Percentiles rank a stretch among this genome's conserved stretches.
These are phyloP conservation scores for Ceratoteleas bidentatus DNA, from an alignment of 1,140 invertebrate genomes.

Conservation along the genomic window DNA sequence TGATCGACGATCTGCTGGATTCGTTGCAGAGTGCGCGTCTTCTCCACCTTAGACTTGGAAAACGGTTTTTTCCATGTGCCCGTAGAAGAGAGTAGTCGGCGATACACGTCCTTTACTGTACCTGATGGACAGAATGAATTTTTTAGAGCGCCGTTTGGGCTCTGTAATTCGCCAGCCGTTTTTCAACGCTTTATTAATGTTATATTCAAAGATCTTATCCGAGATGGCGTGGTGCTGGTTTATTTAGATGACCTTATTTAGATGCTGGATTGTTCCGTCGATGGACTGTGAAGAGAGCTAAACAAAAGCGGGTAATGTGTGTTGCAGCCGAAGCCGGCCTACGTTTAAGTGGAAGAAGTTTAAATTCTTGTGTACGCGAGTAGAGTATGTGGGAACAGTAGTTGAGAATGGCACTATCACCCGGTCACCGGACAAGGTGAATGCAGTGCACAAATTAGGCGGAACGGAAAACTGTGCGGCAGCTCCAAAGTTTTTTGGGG, in stretches of 20 bases:
- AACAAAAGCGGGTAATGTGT: constrained; percentile 2
- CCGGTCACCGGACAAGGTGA: constrained; percentile 66
- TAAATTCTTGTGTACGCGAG: constrained; percentile 62
- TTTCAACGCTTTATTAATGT: constrained; percentile 14
- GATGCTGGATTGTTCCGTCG: constrained; percentile 13
- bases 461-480: not conserved
- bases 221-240: not conserved
- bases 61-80: constrained; percentile 49
- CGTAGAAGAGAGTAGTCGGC: constrained; percentile 14
- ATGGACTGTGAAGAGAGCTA: not conserved
- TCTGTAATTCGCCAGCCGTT: constrained; percentile 25
- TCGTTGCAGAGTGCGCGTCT: constrained; percentile 68
- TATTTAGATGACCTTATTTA: constrained; percentile 33
- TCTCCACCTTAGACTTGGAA: constrained; percentile 50
- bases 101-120: constrained; percentile 60
- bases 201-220: constrained; percentile 16
- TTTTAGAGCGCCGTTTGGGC: constrained; percentile 22
- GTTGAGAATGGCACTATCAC: constrained; percentile 64
- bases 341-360: constrained; percentile 76
- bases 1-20: constrained; percentile 78
- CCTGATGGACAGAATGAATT: constrained; percentile 38
- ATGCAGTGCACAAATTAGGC: constrained; percentile 63
- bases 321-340: constrained; percentile 5
- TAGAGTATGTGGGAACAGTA: constrained; percentile 73
- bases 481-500: constrained; percentile 43